Percentiles rank a stretch among this genome's conserved stretches.
These are phyloP conservation scores for Triplophysa rosa DNA, from an alignment of 2,113 vertebrate genomes.

Conservation along the genomic window DNA sequence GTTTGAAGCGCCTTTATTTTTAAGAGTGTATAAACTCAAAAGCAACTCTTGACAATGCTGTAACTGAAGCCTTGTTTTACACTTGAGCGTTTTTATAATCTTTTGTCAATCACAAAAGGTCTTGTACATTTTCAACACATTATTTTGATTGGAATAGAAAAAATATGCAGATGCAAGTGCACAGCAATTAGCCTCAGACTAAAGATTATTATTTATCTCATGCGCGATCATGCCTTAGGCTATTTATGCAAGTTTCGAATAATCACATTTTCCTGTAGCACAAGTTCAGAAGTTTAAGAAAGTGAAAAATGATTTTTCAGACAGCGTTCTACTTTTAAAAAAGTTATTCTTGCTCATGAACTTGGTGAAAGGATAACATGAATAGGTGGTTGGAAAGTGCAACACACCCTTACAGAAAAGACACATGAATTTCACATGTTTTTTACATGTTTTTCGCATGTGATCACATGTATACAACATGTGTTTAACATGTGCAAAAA, in stretches of 20 bases:
- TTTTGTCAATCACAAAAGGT: not conserved
- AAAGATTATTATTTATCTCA: conserved; percentile 32
- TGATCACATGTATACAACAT: no score
- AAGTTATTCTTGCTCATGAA: not conserved
- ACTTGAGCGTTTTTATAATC: not conserved
- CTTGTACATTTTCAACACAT: conserved; percentile 20
- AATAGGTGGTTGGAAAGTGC: not conserved
- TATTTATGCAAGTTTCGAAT: conserved; percentile 33
- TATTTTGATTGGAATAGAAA: not conserved
- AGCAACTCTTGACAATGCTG: not conserved
- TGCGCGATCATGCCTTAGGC: conserved; percentile 34
- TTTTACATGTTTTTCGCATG: no score
- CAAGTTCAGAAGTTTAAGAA: conserved; percentile 14
- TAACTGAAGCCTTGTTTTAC: not conserved
- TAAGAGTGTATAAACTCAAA: no score
- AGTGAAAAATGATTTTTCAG: conserved; percentile 30
- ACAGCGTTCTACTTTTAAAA: not conserved
- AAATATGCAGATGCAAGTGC: not conserved
- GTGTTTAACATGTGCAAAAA: no score
- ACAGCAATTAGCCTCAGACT: conserved; percentile 27
- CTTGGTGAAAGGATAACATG: not conserved
- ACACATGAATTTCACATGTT: no score
- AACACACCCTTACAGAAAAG: no score
- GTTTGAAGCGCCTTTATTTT: no score
- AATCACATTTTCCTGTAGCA: conserved; percentile 13